Evolutionary conservation across 2,888 invertebrate genomes (phyloP), one percentile per base, ranked within the genome.

Genomic region (Amiota mariae): DNA sequence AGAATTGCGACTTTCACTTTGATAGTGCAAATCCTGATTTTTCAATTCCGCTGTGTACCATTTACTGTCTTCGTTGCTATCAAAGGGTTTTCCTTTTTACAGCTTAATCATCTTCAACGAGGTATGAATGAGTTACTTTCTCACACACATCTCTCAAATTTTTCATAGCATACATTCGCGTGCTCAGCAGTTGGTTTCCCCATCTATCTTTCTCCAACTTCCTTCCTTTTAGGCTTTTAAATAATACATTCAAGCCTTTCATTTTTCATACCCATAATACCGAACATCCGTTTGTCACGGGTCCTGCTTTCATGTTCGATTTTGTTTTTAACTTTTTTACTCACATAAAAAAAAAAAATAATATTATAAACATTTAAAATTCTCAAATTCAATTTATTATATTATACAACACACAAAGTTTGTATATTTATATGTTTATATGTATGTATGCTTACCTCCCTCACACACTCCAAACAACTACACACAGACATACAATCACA

Each of bases 321-420:
- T 36, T 36, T 36, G 36, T 63, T 54, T 46, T 61, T 63, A 71
- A 76, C 70, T 77, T 59, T 79, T 75, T 80, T 77, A 78, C 81
- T 82, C 81, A 82, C 80, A 84, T 84, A 80, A 84, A 84, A 84
- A 80, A 84, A 84, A 84, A 80, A 84, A 82, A 80, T 85, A 84
- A 84, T 84, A 85, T 82, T 78, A 72, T 77, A 82, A 85, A 84
- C 84, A 84, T 84, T 82, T 84, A 83, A 75, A 81, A 85, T 78
- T 84, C 85, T 85, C 75, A 84, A 84, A 84, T 85, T 84, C 85
- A 84, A 84, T 84, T 84, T 84, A 80, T 81, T 80, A 79, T 24
- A 24, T n/a, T n/a, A n/a, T n/a, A n/a, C n/a, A 80, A 81, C 18
- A 10, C 61, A 59, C 24, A 24, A 24, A 24, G 1, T 24, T 24